A percentile compares a stretch with the other conserved stretches of the same genome.
These are phyloP conservation scores for Scaptomyza polygonia DNA, from an alignment of 2,888 invertebrate genomes.

Conservation along the genomic window DNA sequence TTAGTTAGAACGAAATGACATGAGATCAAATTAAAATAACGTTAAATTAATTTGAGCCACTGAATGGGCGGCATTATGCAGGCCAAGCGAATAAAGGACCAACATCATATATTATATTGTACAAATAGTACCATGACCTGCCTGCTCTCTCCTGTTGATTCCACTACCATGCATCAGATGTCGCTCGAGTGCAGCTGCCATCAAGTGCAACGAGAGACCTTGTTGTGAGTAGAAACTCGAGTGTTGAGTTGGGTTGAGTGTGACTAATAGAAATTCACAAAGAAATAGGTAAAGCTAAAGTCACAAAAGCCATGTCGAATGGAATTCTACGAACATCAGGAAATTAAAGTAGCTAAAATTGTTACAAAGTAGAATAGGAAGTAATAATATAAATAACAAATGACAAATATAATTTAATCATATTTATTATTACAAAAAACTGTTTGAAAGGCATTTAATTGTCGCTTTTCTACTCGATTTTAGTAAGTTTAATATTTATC, in stretches of 20 bases:
- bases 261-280: constrained; percentile 31
- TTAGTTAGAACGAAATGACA: constrained; percentile 38
- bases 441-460: too few species aligned
- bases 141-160: background rate
- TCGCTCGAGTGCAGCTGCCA: constrained; percentile 31
- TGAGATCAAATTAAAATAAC: constrained; percentile 76
- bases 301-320: constrained; percentile 5
- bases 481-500: too few species aligned
- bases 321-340: background rate
- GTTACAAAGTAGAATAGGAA: background rate
- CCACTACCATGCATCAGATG: constrained; percentile 22
- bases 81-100: background rate
- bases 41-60: constrained; percentile 74
- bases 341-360: background rate
- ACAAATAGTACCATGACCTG: background rate
- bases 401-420: too few species aligned
- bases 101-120: background rate
- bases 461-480: too few species aligned
- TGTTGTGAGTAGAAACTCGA: constrained; percentile 16
- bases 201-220: constrained; percentile 43
- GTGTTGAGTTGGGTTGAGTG: background rate
- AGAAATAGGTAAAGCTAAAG: constrained; percentile 21
- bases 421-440: too few species aligned
- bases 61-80: constrained; percentile 54
- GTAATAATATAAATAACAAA: too few species aligned